Conservation (phyloP, 2,797 vertebrate species). For the Etheostoma nigrum region DNA sequence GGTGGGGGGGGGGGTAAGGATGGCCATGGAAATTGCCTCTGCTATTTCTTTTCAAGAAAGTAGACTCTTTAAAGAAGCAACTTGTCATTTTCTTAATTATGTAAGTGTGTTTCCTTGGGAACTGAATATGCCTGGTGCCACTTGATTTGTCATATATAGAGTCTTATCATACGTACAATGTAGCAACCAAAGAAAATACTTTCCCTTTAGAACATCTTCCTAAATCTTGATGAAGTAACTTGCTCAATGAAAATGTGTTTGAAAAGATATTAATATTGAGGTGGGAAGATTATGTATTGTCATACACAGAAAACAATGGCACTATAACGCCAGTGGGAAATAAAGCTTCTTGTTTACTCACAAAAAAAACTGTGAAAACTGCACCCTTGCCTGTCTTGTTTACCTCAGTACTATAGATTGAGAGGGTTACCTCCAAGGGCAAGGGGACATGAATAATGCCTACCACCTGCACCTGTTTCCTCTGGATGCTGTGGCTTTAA, state of each 20-base stretch:
- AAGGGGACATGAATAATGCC: slow-evolving; percentile 86
- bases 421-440: slow-evolving; percentile 86
- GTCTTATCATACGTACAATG: slow-evolving; percentile 5
- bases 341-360: slow-evolving; percentile 70
- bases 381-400: slow-evolving; percentile 80
- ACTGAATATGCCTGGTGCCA: slow-evolving; percentile 21
- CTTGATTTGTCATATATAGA: slow-evolving; percentile 25
- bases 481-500: slow-evolving; percentile 84
- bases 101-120: slow-evolving; percentile 52
- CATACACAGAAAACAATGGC: slow-evolving; percentile 55
- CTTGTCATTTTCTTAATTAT: slow-evolving; percentile 46
- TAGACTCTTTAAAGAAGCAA: slow-evolving; percentile 41
- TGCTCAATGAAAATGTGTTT: slow-evolving; percentile 58
- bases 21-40: slow-evolving; percentile 47
- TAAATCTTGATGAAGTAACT: slow-evolving; percentile 44
- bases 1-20: slow-evolving; percentile 23
- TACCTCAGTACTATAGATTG: slow-evolving; percentile 75
- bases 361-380: slow-evolving; percentile 74
- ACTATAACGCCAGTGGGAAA: slow-evolving; percentile 68
- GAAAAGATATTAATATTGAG: slow-evolving; percentile 53
- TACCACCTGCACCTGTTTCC: slow-evolving; percentile 85
- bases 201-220: slow-evolving; percentile 24
- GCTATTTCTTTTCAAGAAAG: slow-evolving; percentile 36
- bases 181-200: slow-evolving; percentile 21
- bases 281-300: slow-evolving; percentile 62